Conservation (phyloP, 2,888 invertebrate species). For the Octodonta nipae region DNA sequence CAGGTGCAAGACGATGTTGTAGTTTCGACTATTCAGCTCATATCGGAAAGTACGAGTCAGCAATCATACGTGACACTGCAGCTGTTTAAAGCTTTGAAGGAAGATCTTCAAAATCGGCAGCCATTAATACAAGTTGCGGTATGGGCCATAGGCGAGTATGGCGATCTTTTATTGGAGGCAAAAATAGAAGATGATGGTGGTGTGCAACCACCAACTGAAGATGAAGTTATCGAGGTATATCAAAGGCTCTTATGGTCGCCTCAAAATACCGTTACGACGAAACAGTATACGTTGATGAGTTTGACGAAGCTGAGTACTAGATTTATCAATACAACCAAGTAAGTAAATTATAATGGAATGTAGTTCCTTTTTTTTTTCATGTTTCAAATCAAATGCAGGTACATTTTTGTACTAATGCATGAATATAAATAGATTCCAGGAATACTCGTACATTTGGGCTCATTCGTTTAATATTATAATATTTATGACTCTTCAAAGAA, state of each 20-base stretch:
- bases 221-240: conserved; percentile 78
- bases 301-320: conserved; percentile 91
- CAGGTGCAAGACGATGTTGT: conserved; percentile 97
- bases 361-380: too few species aligned
- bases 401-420: too few species aligned
- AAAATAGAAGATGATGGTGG: conserved; percentile 24
- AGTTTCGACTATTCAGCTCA: conserved; percentile 87
- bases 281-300: conserved; percentile 89
- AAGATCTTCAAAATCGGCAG: conserved; percentile 58
- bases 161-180: conserved; percentile 70
- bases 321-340: conserved; percentile 64
- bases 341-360: too few species aligned
- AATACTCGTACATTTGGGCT: too few species aligned
- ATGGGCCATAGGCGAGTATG: conserved; percentile 98
- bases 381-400: too few species aligned
- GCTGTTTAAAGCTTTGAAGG: conserved; percentile 66
- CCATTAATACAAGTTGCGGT: conserved; percentile 84
- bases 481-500: too few species aligned
- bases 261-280: conserved; percentile 78
- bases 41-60: conserved; percentile 74
- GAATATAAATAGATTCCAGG: too few species aligned
- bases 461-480: too few species aligned
- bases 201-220: conserved; percentile 55
- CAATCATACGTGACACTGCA: conserved; percentile 84
- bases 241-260: conserved; percentile 84